Evolutionary conservation across 2,888 invertebrate species (phyloP), one percentile per base, ranked within the genome.

Genomic region (Tenthredo notha): DNA sequence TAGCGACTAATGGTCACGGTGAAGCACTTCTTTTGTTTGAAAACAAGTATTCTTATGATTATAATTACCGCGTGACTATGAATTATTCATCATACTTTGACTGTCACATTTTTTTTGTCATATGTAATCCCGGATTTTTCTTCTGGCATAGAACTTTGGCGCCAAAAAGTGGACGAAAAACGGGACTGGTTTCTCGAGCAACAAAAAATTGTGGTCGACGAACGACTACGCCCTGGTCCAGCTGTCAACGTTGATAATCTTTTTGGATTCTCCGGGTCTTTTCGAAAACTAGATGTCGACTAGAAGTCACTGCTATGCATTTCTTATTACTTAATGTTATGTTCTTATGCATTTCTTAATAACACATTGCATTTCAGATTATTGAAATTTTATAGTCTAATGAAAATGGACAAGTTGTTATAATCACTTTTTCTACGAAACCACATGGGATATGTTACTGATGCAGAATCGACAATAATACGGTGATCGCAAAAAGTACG

Each of bases 131-230:
- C 37, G 15, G 12, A 37, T 29, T 25, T 43, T 21, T 43, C 5
- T n/a, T 40, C n/a, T n/a, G 5, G 12, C 10, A 90, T 94, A 89
- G 95, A 94, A 86, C 94, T 94, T 86, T 96, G 96, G 96, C 92
- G 92, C 90, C 87, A 94, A 88, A 91, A 95, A 93, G 86, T 95
- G 92, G 88, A 95, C 90, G 91, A 95, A 91, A 93, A 94, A 93
- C 90, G 94, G 89, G 92, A 95, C 91, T 95, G 95, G 94, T 94
- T 96, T 72, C 92, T 95, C 47, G 93, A 95, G 74, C 95, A 96
- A 87, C 95, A 95, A 90, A 94, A 94, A 82, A 91, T 95, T 25
- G 94, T 95, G 89, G 94, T 94, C 47, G 94, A 94, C 75, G 94
- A 94, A 77, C 93, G 94, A 12, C 87, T 89, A n/a, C 89, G 90